Conservation (phyloP, 2,113 vertebrate genomes). For the Dermatemys mawii region DNA sequence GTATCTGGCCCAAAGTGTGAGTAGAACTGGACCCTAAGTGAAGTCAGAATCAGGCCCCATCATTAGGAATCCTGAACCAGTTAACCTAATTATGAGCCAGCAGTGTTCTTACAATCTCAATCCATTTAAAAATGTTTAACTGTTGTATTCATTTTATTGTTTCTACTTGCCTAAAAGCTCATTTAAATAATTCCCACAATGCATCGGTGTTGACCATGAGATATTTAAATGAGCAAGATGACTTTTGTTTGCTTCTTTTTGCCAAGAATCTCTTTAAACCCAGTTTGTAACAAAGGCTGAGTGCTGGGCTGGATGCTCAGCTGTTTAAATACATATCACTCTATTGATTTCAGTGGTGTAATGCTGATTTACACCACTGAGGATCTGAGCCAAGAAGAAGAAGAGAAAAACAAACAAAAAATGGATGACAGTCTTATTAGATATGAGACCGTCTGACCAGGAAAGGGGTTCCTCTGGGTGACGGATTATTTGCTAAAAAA, state of each 20-base stretch:
- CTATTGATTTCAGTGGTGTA: background rate
- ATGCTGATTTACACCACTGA: background rate
- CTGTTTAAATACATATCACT: background rate
- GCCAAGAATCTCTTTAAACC: conserved; percentile 38
- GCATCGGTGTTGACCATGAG: conserved; percentile 39
- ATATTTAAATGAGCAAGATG: conserved; percentile 45
- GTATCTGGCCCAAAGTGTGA: background rate
- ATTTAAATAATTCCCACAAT: conserved; percentile 63
- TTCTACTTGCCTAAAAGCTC: conserved; percentile 34
- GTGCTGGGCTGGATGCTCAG: background rate
- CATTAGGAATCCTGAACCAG: background rate
- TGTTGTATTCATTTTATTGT: background rate
- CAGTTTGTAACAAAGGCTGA: background rate
- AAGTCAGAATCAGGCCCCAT: conserved; percentile 19
- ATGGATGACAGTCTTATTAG: background rate
- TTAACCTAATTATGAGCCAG: conserved; percentile 10
- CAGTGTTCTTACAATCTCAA: conserved; percentile 22
- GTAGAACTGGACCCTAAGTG: background rate
- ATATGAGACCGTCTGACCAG: background rate
- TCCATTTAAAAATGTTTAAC: conserved; percentile 3
- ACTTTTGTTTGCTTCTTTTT: conserved; percentile 47
- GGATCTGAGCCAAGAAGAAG: background rate
- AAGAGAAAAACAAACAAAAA: background rate
- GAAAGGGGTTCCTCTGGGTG: background rate
- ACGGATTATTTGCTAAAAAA: background rate